A percentile compares a stretch with the other conserved stretches of the same genome.
Evolutionary conservation across 1,140 invertebrate species (phyloP).

Genomic region (Achatina immaculata): DNA sequence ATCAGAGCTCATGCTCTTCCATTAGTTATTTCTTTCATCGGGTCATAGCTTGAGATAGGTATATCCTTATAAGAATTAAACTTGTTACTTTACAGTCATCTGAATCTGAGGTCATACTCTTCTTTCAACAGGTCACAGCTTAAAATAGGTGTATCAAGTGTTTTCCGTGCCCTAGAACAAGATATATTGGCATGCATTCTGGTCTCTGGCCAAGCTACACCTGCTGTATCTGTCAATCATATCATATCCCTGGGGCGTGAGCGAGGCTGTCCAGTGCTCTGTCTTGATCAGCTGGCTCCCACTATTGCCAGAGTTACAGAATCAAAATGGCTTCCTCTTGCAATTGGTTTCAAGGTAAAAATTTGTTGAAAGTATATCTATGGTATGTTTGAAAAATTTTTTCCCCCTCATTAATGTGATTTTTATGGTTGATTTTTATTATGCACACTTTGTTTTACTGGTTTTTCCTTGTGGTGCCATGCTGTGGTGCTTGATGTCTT

Average conservation of each 20-base stretch:
- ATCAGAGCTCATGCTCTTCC: too few relatives aligned
- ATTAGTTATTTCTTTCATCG: too few relatives aligned
- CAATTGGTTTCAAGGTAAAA: conserved; percentile 20
- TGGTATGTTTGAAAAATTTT: too few relatives aligned
- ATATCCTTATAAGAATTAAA: background rate
- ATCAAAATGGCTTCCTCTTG: conserved; percentile 28
- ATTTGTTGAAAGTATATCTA: too few relatives aligned
- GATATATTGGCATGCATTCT: conserved; percentile 24
- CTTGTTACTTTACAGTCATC: background rate
- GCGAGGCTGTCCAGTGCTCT: conserved; percentile 30
- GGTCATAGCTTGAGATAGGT: background rate
- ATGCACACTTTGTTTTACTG: too few relatives aligned
- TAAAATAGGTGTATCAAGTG: conserved; percentile 3
- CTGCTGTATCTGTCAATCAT: conserved; percentile 20
- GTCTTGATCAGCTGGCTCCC: conserved; percentile 23
- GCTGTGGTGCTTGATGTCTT: too few relatives aligned
- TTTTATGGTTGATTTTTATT: too few relatives aligned
- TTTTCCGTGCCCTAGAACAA: conserved; percentile 8
- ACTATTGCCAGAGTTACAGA: conserved; percentile 19
- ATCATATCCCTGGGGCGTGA: conserved; percentile 23
- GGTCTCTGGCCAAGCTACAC: conserved; percentile 24
- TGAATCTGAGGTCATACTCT: background rate
- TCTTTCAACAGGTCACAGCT: conserved; percentile 31
- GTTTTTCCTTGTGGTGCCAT: too few relatives aligned
- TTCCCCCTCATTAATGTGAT: too few relatives aligned